Percentiles rank a stretch among this genome's conserved stretches.
These are phyloP conservation scores for Aradophagus sp. DNA, from an alignment of 1,140 invertebrate species.

Conservation along the genomic window DNA sequence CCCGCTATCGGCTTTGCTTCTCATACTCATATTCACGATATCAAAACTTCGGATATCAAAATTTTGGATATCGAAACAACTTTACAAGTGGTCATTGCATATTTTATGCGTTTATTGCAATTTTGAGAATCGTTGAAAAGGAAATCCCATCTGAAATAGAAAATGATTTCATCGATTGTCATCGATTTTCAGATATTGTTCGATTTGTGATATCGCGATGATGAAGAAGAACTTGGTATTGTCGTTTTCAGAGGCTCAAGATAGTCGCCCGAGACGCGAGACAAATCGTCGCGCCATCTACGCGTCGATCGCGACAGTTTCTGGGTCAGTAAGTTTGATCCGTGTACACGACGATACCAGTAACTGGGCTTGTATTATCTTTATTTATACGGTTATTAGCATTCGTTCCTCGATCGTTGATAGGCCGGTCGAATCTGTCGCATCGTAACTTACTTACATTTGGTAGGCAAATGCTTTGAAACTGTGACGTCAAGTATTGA, in stretches of 20 bases:
- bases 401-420: constrained; percentile 48
- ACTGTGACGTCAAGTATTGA: constrained; percentile 64
- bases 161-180: too few relatives aligned
- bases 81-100: too few relatives aligned
- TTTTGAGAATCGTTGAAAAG: too few relatives aligned
- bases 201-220: too few relatives aligned
- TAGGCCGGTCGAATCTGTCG: constrained; percentile 42
- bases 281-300: constrained; percentile 3
- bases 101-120: too few relatives aligned
- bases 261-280: neutral
- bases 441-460: constrained; percentile 53
- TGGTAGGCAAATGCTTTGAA: constrained; percentile 63
- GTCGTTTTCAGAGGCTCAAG: too few relatives aligned
- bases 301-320: constrained; percentile 2
- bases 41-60: too few relatives aligned
- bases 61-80: too few relatives aligned
- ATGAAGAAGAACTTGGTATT: too few relatives aligned
- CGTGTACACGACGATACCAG: constrained; percentile 14
- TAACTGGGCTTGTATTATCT: constrained; percentile 24
- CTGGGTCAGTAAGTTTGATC: constrained; percentile 11
- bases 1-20: constrained; percentile 3
- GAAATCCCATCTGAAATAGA: too few relatives aligned
- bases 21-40: neutral
- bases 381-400: constrained; percentile 52
- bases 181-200: too few relatives aligned